phyloP scores from a whole-genome alignment of 2,113 vertebrate species.

The Cryptotis parvus region DNA sequence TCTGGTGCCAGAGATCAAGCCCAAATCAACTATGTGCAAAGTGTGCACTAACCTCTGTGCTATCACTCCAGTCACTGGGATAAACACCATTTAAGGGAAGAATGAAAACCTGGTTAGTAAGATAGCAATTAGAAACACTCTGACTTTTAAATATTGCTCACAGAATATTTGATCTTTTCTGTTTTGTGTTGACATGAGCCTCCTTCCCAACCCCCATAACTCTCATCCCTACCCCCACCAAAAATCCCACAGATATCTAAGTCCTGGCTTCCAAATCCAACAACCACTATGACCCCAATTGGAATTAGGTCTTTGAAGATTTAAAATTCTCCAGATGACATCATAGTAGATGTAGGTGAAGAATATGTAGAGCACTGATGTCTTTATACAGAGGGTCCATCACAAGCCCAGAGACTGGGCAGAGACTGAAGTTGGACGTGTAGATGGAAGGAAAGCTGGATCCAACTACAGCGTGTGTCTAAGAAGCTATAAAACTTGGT shows the following conservation, averaged over 20 bases:
- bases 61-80: no score
- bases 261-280: not conserved
- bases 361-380: not conserved
- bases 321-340: not conserved
- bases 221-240: not conserved
- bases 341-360: not conserved
- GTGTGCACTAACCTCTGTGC: no score
- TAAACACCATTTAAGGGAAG: not conserved
- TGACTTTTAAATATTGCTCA: not conserved
- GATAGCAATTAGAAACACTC: not conserved
- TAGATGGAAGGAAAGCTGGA: not conserved
- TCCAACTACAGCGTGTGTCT: not conserved
- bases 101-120: not conserved
- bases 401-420: not conserved
- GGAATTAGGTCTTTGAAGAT: not conserved
- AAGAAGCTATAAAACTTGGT: not conserved
- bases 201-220: not conserved
- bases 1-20: no score
- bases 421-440: not conserved
- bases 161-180: not conserved
- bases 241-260: not conserved
- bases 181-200: not conserved
- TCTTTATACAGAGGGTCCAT: not conserved
- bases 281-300: not conserved
- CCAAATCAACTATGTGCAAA: no score